phyloP scores from a whole-genome alignment of 2,888 invertebrate species.

The Heliothis peltigera region DNA sequence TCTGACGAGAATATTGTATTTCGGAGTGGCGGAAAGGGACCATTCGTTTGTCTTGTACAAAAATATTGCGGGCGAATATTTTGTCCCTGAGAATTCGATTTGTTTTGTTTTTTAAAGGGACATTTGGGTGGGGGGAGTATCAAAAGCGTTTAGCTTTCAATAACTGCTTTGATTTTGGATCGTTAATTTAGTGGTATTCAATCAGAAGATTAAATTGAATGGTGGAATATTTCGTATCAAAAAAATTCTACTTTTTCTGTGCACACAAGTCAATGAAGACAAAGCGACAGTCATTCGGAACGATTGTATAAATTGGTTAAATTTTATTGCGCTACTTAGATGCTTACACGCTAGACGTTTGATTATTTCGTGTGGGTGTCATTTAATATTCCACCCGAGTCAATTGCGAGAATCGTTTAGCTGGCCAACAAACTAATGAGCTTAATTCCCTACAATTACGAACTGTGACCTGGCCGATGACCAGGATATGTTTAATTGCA shows the following conservation, averaged over 20 bases:
- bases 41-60: slow-evolving; percentile 48
- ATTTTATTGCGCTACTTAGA: slow-evolving; percentile 51
- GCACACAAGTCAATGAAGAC: slow-evolving; percentile 14
- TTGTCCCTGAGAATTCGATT: slow-evolving; percentile 45
- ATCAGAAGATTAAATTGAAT: background rate
- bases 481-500: slow-evolving; percentile 61
- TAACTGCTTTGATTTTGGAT: slow-evolving; percentile 32
- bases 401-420: slow-evolving; percentile 69
- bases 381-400: slow-evolving; percentile 58
- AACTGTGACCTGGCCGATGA: slow-evolving; percentile 49
- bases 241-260: background rate
- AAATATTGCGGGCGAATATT: slow-evolving; percentile 50
- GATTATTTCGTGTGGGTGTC: slow-evolving; percentile 58
- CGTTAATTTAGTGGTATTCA: slow-evolving; percentile 9
- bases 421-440: slow-evolving; percentile 73
- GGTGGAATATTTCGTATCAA: background rate
- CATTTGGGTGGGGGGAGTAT: slow-evolving; percentile 23
- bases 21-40: slow-evolving; percentile 42
- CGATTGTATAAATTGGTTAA: slow-evolving; percentile 41
- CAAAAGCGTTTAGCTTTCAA: slow-evolving; percentile 42
- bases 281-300: slow-evolving; percentile 15
- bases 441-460: slow-evolving; percentile 74
- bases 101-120: slow-evolving; percentile 35
- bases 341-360: slow-evolving; percentile 35
- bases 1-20: slow-evolving; percentile 56